Percentiles rank a stretch among this genome's conserved stretches.
Conservation (phyloP, 2,113 vertebrate species). For the Pterocles orientalis region DNA sequence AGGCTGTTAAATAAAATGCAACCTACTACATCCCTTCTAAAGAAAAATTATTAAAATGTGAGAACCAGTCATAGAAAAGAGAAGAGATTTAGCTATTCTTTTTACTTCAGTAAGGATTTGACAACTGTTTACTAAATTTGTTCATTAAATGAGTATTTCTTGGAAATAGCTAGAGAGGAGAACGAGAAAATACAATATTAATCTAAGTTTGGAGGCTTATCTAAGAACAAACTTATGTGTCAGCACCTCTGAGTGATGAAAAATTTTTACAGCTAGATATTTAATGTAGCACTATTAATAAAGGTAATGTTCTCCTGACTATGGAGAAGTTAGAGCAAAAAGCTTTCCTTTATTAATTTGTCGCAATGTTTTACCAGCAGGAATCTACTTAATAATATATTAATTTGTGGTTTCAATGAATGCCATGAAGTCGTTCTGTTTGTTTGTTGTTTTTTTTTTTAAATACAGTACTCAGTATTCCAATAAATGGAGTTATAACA, state of each 20-base stretch:
- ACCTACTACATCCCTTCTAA: neutral
- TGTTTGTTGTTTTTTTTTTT: neutral
- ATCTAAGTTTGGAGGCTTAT: neutral
- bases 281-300: neutral
- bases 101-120: neutral
- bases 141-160: neutral
- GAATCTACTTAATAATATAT: neutral
- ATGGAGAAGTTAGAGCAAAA: neutral
- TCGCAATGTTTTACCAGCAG: neutral
- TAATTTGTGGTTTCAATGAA: constrained; percentile 16
- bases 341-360: neutral
- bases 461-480: neutral
- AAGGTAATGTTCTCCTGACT: neutral
- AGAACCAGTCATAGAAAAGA: neutral
- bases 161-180: neutral
- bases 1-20: neutral
- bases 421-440: neutral
- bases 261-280: neutral
- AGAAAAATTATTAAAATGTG: neutral
- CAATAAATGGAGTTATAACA: neutral
- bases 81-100: neutral
- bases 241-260: neutral
- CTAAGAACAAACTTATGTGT: neutral
- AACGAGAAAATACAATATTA: neutral
- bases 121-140: neutral